Percentiles rank a stretch among this genome's conserved stretches.
phyloP scores from a whole-genome alignment of 2,888 invertebrate species.

The Camptogramma bilineatum region DNA sequence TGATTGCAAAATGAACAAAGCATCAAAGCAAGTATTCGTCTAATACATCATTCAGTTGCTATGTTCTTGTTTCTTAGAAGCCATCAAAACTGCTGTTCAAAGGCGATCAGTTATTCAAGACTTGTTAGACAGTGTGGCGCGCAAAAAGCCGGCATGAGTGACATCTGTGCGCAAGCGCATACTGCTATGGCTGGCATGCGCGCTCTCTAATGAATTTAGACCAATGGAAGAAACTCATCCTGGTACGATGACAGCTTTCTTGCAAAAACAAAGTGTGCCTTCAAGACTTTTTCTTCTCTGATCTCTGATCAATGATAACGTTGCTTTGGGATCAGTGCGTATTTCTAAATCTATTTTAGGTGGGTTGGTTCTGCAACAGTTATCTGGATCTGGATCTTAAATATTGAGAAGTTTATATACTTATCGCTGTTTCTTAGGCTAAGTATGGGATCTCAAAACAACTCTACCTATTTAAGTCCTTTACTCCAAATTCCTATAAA shows the following conservation, averaged over 20 bases:
- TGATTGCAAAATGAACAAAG: conserved; percentile 14
- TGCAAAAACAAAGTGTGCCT: conserved; percentile 22
- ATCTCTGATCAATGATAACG: background rate
- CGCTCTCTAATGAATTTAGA: conserved; percentile 77
- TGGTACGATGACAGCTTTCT: conserved; percentile 29
- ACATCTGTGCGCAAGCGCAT: conserved; percentile 64
- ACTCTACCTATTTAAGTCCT: background rate
- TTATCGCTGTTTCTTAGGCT: too few species aligned
- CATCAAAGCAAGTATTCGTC: conserved; percentile 42
- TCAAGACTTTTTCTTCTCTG: background rate
- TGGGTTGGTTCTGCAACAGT: too few species aligned
- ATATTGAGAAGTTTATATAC: background rate
- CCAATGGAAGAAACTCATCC: conserved; percentile 59
- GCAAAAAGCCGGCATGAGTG: conserved; percentile 76
- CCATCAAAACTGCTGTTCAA: conserved; percentile 66
- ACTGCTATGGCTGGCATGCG: conserved; percentile 52
- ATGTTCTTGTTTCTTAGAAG: conserved; percentile 58
- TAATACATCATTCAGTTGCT: conserved; percentile 51
- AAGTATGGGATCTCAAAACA: background rate
- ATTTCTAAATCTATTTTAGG: background rate
- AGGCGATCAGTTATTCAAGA: conserved; percentile 75
- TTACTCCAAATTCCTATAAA: conserved; percentile 6
- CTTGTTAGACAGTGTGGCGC: conserved; percentile 74
- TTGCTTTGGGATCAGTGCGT: background rate
- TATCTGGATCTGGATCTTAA: too few species aligned